These are phyloP conservation scores for Phalanger gymnotis DNA, from an alignment of 2,797 vertebrate species.

Conservation along the genomic window DNA sequence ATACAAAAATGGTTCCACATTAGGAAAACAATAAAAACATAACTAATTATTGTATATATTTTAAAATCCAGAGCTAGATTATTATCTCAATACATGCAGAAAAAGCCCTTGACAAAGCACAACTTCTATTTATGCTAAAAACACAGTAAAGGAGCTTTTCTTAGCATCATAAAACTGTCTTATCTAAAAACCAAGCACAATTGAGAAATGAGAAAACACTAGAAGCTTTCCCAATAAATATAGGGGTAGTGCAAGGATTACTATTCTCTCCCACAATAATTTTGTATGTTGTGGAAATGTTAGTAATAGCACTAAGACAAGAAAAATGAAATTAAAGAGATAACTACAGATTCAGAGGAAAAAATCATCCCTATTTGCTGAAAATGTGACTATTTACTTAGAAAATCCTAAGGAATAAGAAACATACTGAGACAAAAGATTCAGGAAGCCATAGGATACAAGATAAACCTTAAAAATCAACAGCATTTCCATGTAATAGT, in stretches of 20 bases:
- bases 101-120: neutral
- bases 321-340: slow-evolving; percentile 2
- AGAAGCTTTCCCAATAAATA: neutral
- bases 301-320: neutral
- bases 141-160: neutral
- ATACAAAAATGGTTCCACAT: neutral
- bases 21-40: neutral
- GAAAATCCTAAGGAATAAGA: neutral
- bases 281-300: neutral
- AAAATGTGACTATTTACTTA: neutral
- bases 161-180: neutral
- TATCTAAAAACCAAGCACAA: neutral
- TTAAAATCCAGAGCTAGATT: neutral
- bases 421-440: neutral
- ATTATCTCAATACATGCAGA: neutral
- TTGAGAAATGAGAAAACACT: neutral
- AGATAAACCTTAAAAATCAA: neutral
- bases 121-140: neutral
- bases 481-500: neutral
- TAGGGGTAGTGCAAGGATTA: neutral
- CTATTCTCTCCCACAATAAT: neutral
- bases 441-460: neutral
- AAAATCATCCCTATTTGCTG: neutral
- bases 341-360: neutral
- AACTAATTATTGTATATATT: neutral